Percentiles rank a stretch among this genome's conserved stretches.
phyloP scores from a whole-genome alignment of 2,888 invertebrate genomes.

The Drosophila antonietae region DNA sequence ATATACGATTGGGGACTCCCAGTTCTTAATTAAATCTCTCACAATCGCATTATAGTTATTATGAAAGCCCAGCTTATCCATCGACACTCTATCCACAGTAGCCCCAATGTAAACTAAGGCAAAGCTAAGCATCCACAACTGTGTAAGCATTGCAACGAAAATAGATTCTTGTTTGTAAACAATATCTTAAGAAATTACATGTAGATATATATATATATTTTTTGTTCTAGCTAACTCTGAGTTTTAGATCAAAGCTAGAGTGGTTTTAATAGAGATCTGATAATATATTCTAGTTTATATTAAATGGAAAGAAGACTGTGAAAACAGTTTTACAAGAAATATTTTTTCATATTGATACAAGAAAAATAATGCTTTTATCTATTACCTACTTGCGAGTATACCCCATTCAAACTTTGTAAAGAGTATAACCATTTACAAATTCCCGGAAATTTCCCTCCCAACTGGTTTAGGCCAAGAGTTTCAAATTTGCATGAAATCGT shows the following conservation, averaged over 20 bases:
- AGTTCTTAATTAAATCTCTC: conserved; percentile 55
- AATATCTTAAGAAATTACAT: neutral
- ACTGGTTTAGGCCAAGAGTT: conserved; percentile 18
- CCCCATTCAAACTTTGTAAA: neutral
- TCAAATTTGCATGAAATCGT: conserved; percentile 33
- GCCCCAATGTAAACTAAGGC: neutral
- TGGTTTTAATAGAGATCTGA: neutral
- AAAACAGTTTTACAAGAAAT: no score
- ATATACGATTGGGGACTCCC: conserved; percentile 65
- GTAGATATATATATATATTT: conserved; percentile 1
- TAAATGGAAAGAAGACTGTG: no score
- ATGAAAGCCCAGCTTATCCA: conserved; percentile 35
- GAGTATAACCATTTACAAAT: neutral
- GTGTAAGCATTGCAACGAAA: conserved; percentile 31
- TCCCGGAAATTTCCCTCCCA: conserved; percentile 19
- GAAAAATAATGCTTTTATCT: neutral
- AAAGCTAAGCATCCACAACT: conserved; percentile 13
- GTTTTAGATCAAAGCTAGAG: conserved; percentile 16
- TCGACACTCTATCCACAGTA: conserved; percentile 5
- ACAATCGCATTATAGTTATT: conserved; percentile 51
- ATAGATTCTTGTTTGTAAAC: neutral
- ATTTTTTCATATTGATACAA: neutral
- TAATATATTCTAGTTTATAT: neutral
- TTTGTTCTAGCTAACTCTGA: conserved; percentile 18
- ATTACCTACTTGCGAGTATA: neutral